Evolutionary conservation across 2,888 invertebrate genomes (phyloP).

Genomic region (Perizoma flavofasciatum): DNA sequence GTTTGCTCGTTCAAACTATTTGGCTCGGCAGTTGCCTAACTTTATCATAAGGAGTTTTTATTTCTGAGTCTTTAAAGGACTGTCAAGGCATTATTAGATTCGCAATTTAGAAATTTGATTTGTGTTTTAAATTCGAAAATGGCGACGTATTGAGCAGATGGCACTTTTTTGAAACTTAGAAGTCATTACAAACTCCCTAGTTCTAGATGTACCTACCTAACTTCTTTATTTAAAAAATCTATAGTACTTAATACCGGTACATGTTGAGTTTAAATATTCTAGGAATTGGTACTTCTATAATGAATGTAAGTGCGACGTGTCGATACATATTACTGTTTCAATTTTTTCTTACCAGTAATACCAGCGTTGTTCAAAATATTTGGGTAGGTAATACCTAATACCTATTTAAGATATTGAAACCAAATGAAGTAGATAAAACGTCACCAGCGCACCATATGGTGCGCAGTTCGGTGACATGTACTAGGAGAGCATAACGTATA

Average conservation of each 20-base stretch:
- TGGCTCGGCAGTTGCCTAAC: conserved; percentile 20
- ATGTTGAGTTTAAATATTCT: too few species aligned
- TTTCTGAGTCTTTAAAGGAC: conserved; percentile 7
- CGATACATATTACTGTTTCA: too few species aligned
- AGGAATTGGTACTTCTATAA: too few species aligned
- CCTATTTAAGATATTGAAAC: conserved; percentile 32
- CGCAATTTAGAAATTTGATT: neutral
- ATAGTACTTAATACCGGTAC: too few species aligned
- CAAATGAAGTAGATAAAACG: conserved; percentile 37
- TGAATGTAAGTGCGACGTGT: too few species aligned
- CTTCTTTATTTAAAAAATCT: too few species aligned
- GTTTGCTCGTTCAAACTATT: conserved; percentile 46
- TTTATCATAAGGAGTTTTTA: conserved; percentile 20
- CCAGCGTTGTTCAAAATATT: neutral
- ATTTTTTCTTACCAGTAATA: too few species aligned
- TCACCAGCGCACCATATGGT: conserved; percentile 41
- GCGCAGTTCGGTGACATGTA: conserved; percentile 72
- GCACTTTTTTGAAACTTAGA: neutral
- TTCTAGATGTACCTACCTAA: too few species aligned
- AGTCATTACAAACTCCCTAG: neutral
- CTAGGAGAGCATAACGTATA: conserved; percentile 64
- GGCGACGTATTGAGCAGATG: neutral
- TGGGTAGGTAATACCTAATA: too few species aligned
- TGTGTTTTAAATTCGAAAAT: neutral
- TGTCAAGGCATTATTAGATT: neutral